Percentiles rank a stretch among this genome's conserved stretches.
Conservation (phyloP, 2,113 vertebrate genomes). For the Typhlomys cinereus region DNA sequence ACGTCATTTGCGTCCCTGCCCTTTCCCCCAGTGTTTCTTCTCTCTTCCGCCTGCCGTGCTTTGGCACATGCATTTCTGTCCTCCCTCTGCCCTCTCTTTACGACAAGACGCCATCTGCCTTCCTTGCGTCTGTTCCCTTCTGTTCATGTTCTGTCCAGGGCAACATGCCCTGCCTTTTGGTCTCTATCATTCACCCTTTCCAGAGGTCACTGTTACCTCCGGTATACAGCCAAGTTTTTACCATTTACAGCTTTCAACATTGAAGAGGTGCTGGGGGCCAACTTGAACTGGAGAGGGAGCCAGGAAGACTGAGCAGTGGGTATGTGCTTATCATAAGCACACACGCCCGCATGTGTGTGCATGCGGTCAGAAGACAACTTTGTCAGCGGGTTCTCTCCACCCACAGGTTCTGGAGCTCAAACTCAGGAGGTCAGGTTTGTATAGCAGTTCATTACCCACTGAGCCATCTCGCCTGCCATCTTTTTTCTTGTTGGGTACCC, state of each 20-base stretch:
- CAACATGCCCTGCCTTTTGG: not conserved
- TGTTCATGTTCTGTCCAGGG: not conserved
- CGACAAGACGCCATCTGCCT: not conserved
- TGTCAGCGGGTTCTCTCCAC: no score
- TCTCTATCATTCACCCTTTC: not conserved
- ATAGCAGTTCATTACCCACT: no score
- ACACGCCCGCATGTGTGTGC: no score
- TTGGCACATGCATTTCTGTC: accelerated
- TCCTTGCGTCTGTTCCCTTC: not conserved
- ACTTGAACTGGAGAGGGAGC: not conserved
- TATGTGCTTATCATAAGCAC: no score
- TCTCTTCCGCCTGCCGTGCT: not conserved
- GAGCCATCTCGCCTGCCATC: not conserved
- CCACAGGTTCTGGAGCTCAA: no score
- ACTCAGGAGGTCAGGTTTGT: no score
- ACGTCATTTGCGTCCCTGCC: not conserved
- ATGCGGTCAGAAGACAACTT: no score
- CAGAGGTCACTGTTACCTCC: constrained; percentile 24
- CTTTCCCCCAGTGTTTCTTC: not conserved
- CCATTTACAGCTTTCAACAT: accelerated
- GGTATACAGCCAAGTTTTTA: accelerated
- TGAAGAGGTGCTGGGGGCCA: not conserved
- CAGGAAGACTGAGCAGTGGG: no score
- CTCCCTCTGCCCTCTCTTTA: not conserved
- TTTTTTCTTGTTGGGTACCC: accelerated